Conservation (phyloP, 2,888 invertebrate genomes). For the Cerastis leucographa region DNA sequence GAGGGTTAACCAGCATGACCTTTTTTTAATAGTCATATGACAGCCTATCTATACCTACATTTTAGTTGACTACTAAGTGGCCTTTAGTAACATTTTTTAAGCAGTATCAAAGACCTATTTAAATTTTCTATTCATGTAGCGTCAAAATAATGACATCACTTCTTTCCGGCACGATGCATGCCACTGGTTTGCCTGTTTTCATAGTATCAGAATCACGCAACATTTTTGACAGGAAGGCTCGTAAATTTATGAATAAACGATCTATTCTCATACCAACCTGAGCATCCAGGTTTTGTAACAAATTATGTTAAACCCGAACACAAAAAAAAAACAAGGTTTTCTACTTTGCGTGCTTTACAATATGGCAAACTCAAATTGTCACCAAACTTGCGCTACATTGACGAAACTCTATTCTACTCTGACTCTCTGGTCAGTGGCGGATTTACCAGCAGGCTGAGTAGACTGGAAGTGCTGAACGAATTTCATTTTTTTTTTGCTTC, state of each 20-base stretch:
- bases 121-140: conserved; percentile 14
- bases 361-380: background rate
- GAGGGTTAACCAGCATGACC: background rate
- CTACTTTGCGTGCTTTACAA: background rate
- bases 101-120: background rate
- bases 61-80: background rate
- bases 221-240: conserved; percentile 23
- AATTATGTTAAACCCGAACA: too few species aligned
- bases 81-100: background rate
- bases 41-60: background rate
- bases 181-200: conserved; percentile 20
- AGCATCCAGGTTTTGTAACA: background rate
- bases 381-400: background rate
- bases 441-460: too few species aligned
- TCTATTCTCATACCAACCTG: conserved; percentile 16
- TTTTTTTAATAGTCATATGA: conserved; percentile 4
- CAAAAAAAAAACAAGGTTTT: too few species aligned
- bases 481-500: too few species aligned
- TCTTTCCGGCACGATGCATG: conserved; percentile 27
- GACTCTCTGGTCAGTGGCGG: too few species aligned
- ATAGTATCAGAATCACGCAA: background rate
- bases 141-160: conserved; percentile 40
- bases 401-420: background rate
- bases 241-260: conserved; percentile 14
- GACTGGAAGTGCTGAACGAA: too few species aligned